Evolutionary conservation across 2,797 vertebrate species (phyloP).

Genomic region (Sebastes ruberrimus): DNA sequence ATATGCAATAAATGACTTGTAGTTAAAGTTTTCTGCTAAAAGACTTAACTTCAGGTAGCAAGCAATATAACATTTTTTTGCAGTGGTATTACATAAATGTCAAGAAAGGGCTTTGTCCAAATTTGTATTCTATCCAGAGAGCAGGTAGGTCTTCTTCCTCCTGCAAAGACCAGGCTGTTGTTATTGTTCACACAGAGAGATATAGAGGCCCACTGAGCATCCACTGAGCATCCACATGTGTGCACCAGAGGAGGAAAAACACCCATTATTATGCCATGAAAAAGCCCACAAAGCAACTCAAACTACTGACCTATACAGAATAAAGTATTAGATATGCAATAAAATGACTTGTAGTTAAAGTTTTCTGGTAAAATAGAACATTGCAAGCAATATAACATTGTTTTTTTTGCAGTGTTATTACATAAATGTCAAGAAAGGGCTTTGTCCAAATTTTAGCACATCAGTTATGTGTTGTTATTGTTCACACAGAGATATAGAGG

Average conservation of each 20-base stretch:
- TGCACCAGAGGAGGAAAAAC: slow-evolving; percentile 10
- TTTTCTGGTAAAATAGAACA: neutral
- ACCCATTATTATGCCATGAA: neutral
- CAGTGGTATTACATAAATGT: neutral
- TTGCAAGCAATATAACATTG: neutral
- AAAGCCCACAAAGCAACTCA: neutral
- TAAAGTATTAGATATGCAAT: neutral
- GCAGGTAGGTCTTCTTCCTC: too few species aligned
- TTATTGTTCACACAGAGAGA: neutral
- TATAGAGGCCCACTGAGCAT: too few species aligned
- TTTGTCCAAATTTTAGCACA: neutral
- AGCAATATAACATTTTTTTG: neutral
- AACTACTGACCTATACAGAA: neutral
- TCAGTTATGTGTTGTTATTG: neutral
- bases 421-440: neutral
- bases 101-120: neutral
- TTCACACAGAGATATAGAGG: too few species aligned
- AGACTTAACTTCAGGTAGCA: neutral
- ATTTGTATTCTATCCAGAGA: neutral
- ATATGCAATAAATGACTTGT: neutral
- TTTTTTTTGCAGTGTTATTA: neutral
- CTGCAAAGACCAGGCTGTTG: too few species aligned
- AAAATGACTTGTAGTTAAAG: neutral
- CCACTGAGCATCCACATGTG: too few species aligned
- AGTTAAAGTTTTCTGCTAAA: neutral